phyloP scores from a whole-genome alignment of 2,888 invertebrate species.

The Metallyticus violacea region DNA sequence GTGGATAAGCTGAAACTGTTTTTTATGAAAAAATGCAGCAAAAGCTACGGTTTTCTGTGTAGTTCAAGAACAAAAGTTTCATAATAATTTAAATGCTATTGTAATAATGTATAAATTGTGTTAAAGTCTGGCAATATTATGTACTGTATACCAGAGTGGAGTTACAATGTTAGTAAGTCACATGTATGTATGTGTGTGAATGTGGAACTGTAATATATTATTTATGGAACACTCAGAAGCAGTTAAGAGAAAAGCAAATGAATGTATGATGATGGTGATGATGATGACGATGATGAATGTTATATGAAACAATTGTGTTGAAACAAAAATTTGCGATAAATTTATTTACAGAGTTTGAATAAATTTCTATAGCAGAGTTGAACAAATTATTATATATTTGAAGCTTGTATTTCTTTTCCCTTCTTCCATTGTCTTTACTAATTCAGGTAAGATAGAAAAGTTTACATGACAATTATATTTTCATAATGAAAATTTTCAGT shows the following conservation, averaged over 20 bases:
- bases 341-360: conserved; percentile 34
- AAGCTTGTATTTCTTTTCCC: conserved; percentile 14
- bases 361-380: conserved; percentile 36
- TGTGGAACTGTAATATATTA: conserved; percentile 24
- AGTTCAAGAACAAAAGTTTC: neutral
- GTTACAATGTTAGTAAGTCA: neutral
- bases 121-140: conserved; percentile 23
- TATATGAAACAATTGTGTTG: conserved; percentile 13
- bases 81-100: neutral
- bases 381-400: too few relatives aligned
- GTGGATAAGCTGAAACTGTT: neutral
- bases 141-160: conserved; percentile 7
- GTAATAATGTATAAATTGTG: conserved; percentile 3
- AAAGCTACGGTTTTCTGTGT: neutral
- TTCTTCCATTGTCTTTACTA: too few relatives aligned
- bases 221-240: conserved; percentile 18
- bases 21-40: neutral
- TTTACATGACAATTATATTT: too few relatives aligned
- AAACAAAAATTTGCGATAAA: conserved; percentile 28
- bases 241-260: neutral
- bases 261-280: neutral
- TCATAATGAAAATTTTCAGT: too few relatives aligned
- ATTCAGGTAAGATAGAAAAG: too few relatives aligned
- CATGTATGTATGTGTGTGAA: conserved; percentile 8
- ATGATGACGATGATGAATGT: neutral